These are phyloP conservation scores for Origma solitaria DNA, from an alignment of 2,113 vertebrate species.

Conservation along the genomic window DNA sequence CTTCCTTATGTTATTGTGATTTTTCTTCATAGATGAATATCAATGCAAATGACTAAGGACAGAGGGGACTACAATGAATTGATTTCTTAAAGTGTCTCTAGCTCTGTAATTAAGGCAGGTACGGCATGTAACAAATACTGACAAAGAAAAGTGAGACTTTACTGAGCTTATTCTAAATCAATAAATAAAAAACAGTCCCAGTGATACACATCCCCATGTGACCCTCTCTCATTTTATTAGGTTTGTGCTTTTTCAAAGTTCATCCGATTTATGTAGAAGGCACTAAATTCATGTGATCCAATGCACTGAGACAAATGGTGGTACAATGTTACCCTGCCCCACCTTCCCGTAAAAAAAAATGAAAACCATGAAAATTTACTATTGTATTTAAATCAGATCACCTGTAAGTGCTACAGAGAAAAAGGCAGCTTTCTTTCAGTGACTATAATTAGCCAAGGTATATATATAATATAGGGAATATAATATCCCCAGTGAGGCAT, in stretches of 20 bases:
- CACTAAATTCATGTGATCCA: background rate
- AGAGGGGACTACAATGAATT: background rate
- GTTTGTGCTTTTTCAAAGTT: background rate
- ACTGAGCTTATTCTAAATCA: background rate
- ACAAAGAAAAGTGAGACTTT: background rate
- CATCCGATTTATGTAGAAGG: background rate
- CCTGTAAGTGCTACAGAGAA: background rate
- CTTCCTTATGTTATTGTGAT: background rate
- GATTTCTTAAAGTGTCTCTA: background rate
- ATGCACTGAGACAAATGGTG: background rate
- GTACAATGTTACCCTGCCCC: background rate
- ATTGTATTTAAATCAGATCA: background rate
- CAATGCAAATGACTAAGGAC: background rate
- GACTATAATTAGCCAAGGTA: background rate
- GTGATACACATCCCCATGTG: accelerated
- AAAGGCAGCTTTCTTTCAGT: background rate
- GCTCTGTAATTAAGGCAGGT: background rate
- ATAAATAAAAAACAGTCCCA: background rate
- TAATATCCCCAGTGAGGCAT: background rate
- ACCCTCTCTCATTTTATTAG: background rate
- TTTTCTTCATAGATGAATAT: background rate
- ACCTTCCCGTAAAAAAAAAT: accelerated
- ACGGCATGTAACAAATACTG: background rate
- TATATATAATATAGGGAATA: too few species aligned
- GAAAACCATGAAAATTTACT: background rate